These are phyloP conservation scores for Microchirus variegatus DNA, from an alignment of 2,797 vertebrate species.

Conservation along the genomic window DNA sequence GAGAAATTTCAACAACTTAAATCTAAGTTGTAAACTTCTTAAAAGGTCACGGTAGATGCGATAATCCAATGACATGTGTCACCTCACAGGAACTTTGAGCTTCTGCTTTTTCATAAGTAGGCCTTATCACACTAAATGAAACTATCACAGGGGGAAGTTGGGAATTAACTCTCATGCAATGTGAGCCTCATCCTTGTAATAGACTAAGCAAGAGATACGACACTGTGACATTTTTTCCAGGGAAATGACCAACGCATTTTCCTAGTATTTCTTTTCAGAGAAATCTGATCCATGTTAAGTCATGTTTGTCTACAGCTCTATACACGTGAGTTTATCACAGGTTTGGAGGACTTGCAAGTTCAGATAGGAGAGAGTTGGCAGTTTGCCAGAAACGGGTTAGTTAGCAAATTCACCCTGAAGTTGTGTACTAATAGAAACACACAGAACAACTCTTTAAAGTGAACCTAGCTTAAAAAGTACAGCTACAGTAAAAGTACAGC, in stretches of 20 bases:
- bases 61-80: background rate
- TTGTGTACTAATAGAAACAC: too few relatives aligned
- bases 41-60: background rate
- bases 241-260: background rate
- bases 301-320: conserved; percentile 1
- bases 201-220: background rate
- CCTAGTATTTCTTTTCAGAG: background rate
- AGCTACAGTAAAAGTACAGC: too few relatives aligned
- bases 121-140: background rate
- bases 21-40: background rate
- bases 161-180: background rate
- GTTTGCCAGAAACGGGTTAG: background rate
- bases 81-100: background rate
- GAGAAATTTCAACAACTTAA: background rate
- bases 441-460: background rate
- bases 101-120: background rate
- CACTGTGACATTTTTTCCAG: background rate
- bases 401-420: too few relatives aligned
- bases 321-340: background rate
- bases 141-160: background rate
- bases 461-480: background rate
- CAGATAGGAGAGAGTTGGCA: conserved; percentile 4
- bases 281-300: background rate
- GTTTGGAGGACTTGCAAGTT: background rate
- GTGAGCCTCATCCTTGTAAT: background rate